Conservation (phyloP, 2,888 invertebrate species). For the Athetis lepigone region DNA sequence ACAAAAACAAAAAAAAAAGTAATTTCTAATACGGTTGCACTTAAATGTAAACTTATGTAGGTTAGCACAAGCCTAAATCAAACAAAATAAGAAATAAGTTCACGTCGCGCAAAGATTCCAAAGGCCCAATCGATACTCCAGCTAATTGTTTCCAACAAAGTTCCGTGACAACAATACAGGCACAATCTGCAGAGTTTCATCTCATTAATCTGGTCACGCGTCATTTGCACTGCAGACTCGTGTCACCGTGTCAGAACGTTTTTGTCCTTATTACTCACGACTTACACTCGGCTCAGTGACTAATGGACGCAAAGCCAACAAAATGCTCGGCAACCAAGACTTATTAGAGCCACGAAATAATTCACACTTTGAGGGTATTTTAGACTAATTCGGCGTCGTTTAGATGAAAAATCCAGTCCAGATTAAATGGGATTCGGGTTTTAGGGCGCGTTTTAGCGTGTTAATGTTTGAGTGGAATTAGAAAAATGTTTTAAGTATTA, state of each 20-base stretch:
- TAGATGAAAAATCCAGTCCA: slow-evolving; percentile 30
- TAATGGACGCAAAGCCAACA: slow-evolving; percentile 59
- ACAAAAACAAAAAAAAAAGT: too few relatives aligned
- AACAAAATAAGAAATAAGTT: not conserved
- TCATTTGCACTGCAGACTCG: slow-evolving; percentile 49
- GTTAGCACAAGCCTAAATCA: too few relatives aligned
- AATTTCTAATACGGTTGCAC: too few relatives aligned
- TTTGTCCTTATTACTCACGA: slow-evolving; percentile 59
- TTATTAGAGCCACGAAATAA: slow-evolving; percentile 48
- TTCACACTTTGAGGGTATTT: slow-evolving; percentile 44
- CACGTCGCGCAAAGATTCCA: not conserved
- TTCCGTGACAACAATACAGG: slow-evolving; percentile 26
- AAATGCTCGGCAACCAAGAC: slow-evolving; percentile 39
- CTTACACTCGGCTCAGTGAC: slow-evolving; percentile 48
- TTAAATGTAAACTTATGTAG: too few relatives aligned
- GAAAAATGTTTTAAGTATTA: not conserved
- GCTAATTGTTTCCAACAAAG: slow-evolving; percentile 9
- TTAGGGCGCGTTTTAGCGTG: not conserved
- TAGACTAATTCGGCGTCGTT: slow-evolving; percentile 32
- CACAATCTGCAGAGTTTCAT: slow-evolving; percentile 38
- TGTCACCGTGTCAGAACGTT: slow-evolving; percentile 46
- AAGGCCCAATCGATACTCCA: slow-evolving; percentile 19
- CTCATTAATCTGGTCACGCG: slow-evolving; percentile 55
- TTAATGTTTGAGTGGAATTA: not conserved
- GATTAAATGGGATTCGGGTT: slow-evolving; percentile 10